phyloP scores from a whole-genome alignment of 1,140 invertebrate genomes.

The Bombus sibiricus region DNA sequence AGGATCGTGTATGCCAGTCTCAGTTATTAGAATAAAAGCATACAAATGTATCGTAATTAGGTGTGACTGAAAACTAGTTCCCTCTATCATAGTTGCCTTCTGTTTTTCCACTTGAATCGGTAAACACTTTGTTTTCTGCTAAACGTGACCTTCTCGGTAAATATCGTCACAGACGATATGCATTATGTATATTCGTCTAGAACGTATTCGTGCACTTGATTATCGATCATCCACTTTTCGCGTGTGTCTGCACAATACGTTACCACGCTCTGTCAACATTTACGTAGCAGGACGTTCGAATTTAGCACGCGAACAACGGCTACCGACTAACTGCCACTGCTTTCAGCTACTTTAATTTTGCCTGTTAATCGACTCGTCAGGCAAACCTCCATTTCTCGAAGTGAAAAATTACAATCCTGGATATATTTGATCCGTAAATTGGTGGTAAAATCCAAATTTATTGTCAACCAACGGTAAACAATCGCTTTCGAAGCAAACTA shows the following conservation, averaged over 20 bases:
- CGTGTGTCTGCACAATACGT: constrained; percentile 42
- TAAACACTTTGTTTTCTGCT: constrained; percentile 20
- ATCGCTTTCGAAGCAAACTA: not conserved
- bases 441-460: not conserved
- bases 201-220: constrained; percentile 38
- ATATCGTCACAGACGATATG: constrained; percentile 22
- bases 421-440: not conserved
- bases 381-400: not conserved
- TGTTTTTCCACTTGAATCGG: constrained; percentile 1
- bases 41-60: not conserved
- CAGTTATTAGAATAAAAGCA: not conserved
- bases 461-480: not conserved
- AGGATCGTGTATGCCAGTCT: not conserved
- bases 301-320: constrained; percentile 40
- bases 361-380: constrained; percentile 6
- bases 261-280: constrained; percentile 50
- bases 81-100: not conserved
- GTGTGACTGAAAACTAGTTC: not conserved
- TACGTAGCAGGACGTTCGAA: constrained; percentile 47
- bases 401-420: too few relatives aligned
- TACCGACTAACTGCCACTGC: not conserved
- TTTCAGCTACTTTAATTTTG: constrained; percentile 29
- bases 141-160: constrained; percentile 45
- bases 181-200: constrained; percentile 42
- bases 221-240: constrained; percentile 49